phyloP scores from a whole-genome alignment of 1,140 invertebrate species.

The Papilio glaucus region DNA sequence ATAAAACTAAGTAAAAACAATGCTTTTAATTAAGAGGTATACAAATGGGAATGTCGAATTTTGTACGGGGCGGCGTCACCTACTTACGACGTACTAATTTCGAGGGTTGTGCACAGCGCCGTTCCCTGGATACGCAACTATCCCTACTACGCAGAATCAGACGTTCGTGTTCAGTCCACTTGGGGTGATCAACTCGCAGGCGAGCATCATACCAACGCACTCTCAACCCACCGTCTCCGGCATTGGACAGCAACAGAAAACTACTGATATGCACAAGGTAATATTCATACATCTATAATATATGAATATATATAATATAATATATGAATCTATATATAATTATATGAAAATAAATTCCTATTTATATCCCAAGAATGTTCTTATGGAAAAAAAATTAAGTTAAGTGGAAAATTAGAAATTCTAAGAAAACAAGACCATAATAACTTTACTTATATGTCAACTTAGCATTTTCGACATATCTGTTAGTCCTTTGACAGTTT shows the following conservation, averaged over 20 bases:
- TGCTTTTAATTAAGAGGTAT: not conserved
- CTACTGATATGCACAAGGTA: conserved; percentile 82
- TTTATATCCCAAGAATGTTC: no score
- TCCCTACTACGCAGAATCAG: conserved; percentile 89
- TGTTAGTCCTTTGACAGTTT: no score
- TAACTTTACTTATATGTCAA: no score
- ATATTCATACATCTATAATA: no score
- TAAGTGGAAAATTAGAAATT: no score
- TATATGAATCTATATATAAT: no score
- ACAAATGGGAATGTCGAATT: not conserved
- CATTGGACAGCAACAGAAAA: conserved; percentile 79
- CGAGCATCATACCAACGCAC: conserved; percentile 85
- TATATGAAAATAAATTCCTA: no score
- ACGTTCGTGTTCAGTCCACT: conserved; percentile 91
- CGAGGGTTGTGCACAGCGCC: conserved; percentile 70
- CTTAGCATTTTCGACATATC: no score
- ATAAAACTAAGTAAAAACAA: conserved; percentile 6
- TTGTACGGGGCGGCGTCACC: not conserved
- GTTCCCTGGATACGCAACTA: conserved; percentile 88
- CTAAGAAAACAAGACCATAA: no score
- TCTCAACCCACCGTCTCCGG: conserved; percentile 77
- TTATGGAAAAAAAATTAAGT: no score
- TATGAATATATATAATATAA: no score
- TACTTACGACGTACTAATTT: not conserved
- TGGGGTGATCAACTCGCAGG: conserved; percentile 89